phyloP scores from a whole-genome alignment of 2,113 vertebrate genomes.

The Erythrolamprus reginae region DNA sequence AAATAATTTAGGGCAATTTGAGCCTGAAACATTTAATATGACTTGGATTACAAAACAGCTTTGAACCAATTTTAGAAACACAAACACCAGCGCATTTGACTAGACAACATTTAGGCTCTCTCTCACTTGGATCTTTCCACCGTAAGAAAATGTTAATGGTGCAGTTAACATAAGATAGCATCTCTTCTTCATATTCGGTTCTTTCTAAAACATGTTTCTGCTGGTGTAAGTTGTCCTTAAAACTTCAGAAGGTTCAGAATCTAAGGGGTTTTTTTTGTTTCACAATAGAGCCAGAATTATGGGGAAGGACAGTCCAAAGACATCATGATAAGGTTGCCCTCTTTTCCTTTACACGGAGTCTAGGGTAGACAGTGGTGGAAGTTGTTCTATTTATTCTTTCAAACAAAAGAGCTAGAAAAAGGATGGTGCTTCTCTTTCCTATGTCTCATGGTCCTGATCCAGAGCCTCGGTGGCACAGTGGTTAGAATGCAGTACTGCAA shows the following conservation, averaged over 20 bases:
- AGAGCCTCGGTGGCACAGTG: no score
- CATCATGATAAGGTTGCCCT: background rate
- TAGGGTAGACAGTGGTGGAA: background rate
- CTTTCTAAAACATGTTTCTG: background rate
- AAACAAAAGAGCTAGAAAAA: background rate
- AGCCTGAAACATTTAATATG: background rate
- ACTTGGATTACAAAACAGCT: background rate
- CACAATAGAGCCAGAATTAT: background rate
- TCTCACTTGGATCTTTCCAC: slow-evolving; percentile 15
- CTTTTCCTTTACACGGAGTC: background rate
- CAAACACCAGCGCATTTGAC: slow-evolving; percentile 1
- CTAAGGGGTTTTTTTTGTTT: background rate
- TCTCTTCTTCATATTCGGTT: background rate
- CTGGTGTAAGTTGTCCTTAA: background rate
- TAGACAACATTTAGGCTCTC: slow-evolving; percentile 25
- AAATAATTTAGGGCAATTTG: background rate
- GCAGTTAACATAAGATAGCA: background rate
- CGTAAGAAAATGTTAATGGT: slow-evolving; percentile 26
- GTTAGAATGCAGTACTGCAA: no score
- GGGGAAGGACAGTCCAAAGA: background rate
- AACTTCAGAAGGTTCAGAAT: background rate
- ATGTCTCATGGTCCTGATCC: background rate
- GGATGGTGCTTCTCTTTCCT: background rate
- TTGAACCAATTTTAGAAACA: slow-evolving; percentile 17
- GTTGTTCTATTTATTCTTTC: background rate